Base-by-base conservation (phyloP, 1,140 invertebrate genomes). In the Neodiprion virginianus region DNA sequence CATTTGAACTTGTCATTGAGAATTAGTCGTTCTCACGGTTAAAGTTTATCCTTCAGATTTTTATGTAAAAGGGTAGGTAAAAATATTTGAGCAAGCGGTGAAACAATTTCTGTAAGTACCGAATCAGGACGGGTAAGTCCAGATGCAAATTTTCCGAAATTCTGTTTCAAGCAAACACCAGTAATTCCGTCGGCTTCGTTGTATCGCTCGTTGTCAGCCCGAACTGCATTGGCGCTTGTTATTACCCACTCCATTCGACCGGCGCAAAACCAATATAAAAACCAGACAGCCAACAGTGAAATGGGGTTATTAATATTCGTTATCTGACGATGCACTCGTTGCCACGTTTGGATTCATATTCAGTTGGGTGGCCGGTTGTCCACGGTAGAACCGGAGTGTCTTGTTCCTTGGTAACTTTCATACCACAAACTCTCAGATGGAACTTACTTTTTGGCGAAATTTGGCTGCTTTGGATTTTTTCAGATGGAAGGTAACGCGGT, bases 401-500 rank as follows among this genome's bases (percentile, higher is more conserved):
- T 61, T 17, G 8, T 61, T 61, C 3, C n/a, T 61, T 61, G n/a
- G 53, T 61, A 14, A 40, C 28, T 3, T 40, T 40, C 1, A 40
- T 40, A 40, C 28, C 28, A 8, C 53, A 61, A 61, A 61, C 53
- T 8, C 5, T 61, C 77, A 79, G 11, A 75, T 78, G 67, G 80
- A 82, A 21, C 72, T 78, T 12, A 83, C 78, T 67, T 79, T 85
- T 73, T 83, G 82, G 76, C 82, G 78, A 14, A 82, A 72, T 53
- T 72, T 83, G n/a, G 78, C 75, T 7, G 76, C 72, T 47, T 72
- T 82, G 12, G 79, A 81, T 69, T 76, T 85, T 48, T 65, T 76
- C 23, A 83, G 82, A 11, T 84, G 82, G 84, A 84, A 80, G 71
- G 66, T 83, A 48, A 77, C 80, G 23, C 75, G 78, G 8, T 61